Base-by-base conservation (phyloP, 2,888 invertebrate species). In the Pristionchus japonicus region DNA sequence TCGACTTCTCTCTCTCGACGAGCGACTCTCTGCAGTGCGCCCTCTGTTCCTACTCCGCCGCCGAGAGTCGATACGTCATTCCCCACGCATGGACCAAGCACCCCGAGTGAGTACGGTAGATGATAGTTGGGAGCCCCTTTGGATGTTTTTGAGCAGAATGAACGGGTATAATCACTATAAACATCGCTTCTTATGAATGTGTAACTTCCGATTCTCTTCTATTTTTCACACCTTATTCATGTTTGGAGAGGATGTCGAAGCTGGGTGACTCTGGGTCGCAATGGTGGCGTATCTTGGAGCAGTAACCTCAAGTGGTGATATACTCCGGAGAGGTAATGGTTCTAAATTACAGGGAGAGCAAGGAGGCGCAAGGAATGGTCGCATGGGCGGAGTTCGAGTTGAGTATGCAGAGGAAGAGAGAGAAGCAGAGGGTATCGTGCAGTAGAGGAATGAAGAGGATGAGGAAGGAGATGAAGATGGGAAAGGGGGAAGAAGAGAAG, bases 71-170 rank as follows among this genome's bases (percentile, higher is more conserved):
- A 52, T 87, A 87, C 47, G n/a, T 77, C 17, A 17, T 87, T 0
- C 52, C 49, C 27, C 87, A 87, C 27, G 87, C 87, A 77, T 87
- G 87, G 87, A 87, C 74, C n/a, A 87, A 87, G n/a, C 87, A 87
- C 37, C 17, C 74, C 23, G 57, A 77, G 87, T 87, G 11, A 74
- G 67, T 27, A 6, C 1, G 40, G 15, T 37, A 40, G 13, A 40
- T 57, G 37, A 84, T 9, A 61, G 4, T 40, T 40, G 23, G 20
- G 70, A 70, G 70, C n/a, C n/a, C n/a, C n/a, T n/a, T n/a, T n/a
- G n/a, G n/a, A n/a, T n/a, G n/a, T n/a, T n/a, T n/a, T n/a, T n/a
- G n/a, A n/a, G n/a, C n/a, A n/a, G n/a, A n/a, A n/a, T n/a, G n/a
- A n/a, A n/a, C n/a, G n/a, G n/a, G n/a, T n/a, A n/a, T n/a, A n/a